Conservation (phyloP, 2,888 invertebrate genomes). For the Ophraella communa region DNA sequence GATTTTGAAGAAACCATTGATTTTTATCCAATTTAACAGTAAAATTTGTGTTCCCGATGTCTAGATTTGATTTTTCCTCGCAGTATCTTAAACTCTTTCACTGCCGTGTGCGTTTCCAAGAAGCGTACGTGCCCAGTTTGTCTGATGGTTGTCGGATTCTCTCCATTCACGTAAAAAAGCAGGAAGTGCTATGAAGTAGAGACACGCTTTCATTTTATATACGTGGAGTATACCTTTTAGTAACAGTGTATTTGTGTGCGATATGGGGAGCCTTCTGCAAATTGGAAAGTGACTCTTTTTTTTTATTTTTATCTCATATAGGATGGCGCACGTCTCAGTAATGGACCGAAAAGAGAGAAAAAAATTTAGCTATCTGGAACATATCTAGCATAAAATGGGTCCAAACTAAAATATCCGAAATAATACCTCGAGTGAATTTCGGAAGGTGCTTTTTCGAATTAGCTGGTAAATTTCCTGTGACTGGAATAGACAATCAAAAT, state of each 20-base stretch:
- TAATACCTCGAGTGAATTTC: slow-evolving; percentile 24
- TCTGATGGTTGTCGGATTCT: slow-evolving; percentile 5
- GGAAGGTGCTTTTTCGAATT: slow-evolving; percentile 17
- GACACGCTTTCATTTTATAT: slow-evolving; percentile 21
- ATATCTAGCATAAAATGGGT: slow-evolving; percentile 27
- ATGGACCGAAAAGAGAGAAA: slow-evolving; percentile 26
- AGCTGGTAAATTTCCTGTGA: slow-evolving; percentile 15
- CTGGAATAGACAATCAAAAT: slow-evolving; percentile 11
- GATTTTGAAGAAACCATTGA: too few relatives aligned
- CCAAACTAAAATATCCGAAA: slow-evolving; percentile 24
- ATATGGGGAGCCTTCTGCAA: slow-evolving; percentile 24
- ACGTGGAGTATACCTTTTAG: slow-evolving; percentile 18
- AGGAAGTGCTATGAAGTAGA: neutral
- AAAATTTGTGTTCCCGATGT: too few relatives aligned
- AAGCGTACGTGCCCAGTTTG: slow-evolving; percentile 14
- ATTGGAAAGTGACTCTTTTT: slow-evolving; percentile 33
- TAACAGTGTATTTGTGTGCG: slow-evolving; percentile 8
- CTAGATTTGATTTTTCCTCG: slow-evolving; percentile 5
- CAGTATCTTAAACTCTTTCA: neutral
- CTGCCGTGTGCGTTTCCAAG: neutral
- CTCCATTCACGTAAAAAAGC: neutral
- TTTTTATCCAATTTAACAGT: too few relatives aligned
- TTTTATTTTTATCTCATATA: slow-evolving; percentile 30
- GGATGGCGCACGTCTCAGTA: slow-evolving; percentile 41
- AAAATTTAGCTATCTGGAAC: slow-evolving; percentile 20